Evolutionary conservation across 2,113 vertebrate species (phyloP).

Genomic region (Dasyornis broadbenti): DNA sequence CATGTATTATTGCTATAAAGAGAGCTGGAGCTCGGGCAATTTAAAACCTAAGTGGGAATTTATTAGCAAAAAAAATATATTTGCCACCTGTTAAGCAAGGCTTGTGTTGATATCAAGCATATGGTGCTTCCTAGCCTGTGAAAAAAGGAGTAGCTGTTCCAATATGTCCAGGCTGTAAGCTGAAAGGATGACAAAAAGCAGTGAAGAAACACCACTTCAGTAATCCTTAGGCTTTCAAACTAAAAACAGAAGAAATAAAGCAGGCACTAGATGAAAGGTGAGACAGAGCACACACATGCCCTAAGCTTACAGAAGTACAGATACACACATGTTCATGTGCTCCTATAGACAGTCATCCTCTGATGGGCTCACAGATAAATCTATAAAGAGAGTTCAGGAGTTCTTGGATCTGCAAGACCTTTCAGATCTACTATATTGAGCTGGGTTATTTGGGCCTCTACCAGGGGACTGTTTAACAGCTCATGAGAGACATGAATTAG

Average conservation of each 20-base stretch:
- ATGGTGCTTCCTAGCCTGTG: not conserved
- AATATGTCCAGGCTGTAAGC: not conserved
- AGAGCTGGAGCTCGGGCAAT: not conserved
- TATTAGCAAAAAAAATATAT: slow-evolving; percentile 12
- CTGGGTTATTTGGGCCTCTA: not conserved
- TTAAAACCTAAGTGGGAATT: slow-evolving; percentile 11
- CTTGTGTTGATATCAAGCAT: not conserved
- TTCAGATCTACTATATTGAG: not conserved
- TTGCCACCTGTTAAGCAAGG: not conserved
- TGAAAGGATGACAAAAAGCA: slow-evolving; percentile 5
- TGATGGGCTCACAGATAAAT: not conserved
- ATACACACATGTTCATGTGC: not conserved
- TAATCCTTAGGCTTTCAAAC: not conserved
- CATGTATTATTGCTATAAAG: not conserved
- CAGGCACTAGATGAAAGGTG: not conserved
- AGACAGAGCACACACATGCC: not conserved
- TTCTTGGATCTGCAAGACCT: not conserved
- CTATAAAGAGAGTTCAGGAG: not conserved
- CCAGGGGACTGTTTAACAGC: not conserved
- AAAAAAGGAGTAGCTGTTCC: slow-evolving; percentile 27
- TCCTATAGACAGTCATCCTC: not conserved
- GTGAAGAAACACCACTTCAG: not conserved
- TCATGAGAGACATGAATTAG: not conserved
- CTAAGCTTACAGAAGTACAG: not conserved
- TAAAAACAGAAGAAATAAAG: not conserved